Percentiles rank a stretch among this genome's conserved stretches.
Evolutionary conservation across 2,797 vertebrate genomes (phyloP).

Genomic region (Anguilla obscura): DNA sequence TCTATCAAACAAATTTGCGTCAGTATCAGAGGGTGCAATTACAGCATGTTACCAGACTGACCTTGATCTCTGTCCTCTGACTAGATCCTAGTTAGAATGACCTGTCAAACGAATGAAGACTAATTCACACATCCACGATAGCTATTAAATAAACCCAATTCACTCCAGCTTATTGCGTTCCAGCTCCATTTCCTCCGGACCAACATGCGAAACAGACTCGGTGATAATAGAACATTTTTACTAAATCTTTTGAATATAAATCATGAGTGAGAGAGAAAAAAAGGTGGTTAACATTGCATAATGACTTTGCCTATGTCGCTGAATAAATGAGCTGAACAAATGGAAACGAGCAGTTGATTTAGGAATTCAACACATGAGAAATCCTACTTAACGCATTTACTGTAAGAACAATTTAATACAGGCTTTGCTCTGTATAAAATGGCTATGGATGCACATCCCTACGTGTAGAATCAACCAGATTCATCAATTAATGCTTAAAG

Average conservation of each 20-base stretch:
- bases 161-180: neutral
- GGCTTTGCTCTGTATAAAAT: neutral
- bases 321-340: slow-evolving; percentile 11
- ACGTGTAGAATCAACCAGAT: neutral
- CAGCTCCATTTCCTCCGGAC: neutral
- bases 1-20: neutral
- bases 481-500: neutral
- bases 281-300: neutral
- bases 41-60: slow-evolving; percentile 3
- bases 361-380: neutral
- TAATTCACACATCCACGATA: slow-evolving; percentile 2
- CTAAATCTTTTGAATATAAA: slow-evolving; percentile 17
- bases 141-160: neutral
- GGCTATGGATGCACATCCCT: neutral
- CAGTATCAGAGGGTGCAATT: neutral
- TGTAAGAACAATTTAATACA: neutral
- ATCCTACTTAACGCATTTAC: neutral
- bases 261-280: neutral
- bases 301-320: neutral
- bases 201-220: neutral
- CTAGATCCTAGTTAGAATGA: neutral
- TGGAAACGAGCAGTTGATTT: neutral
- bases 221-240: slow-evolving; percentile 1
- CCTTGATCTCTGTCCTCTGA: neutral
- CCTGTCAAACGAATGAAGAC: slow-evolving; percentile 13